Evolutionary conservation across 2,113 vertebrate genomes (phyloP), one percentile per base, ranked within the genome.

Genomic region (Sinocyclocheilus grahami): DNA sequence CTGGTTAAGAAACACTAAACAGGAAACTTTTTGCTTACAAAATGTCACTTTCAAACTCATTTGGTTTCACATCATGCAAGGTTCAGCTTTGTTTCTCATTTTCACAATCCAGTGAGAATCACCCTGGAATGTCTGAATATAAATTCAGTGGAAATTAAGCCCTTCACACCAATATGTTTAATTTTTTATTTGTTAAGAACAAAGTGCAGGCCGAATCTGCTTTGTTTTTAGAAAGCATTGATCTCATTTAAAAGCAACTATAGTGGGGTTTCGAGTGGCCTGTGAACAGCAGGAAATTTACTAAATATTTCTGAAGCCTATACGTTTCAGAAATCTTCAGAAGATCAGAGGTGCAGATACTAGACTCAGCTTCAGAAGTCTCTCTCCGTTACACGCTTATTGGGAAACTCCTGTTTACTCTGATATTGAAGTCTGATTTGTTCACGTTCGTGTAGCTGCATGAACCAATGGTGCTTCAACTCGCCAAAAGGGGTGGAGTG

Each of bases 181-280:
- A 5, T 78, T 20, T 11, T 33, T 78, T 6, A 62, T 62, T 22
- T 62, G 39, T 75, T 78, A 78, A 78, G 76, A 78, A 78, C 76
- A 78, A 78, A 78, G 77, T 10, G 3, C 30, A 60, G 53, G 14
- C 5, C 11, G 20, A 39, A n/a, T 79, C 53, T 60, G 77, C 53
- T 78, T 39, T 79, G 30, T 13, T 79, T 60, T 79, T 72, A 13
- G 16, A 60, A 60, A 11, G 53, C 30, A 39, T 60, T 79, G 77
- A 37, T 79, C 77, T 58, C 9, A 58, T 78, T 78, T 37, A 18
- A 58, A 39, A 13, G 55, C 18, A 60, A n/a, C 51, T 22, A 33
- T 33, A 5, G 74, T 77, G 46, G 27, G 27, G 53, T n/a, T 78
- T 60, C 2, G 12, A 79, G 20, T 79, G 53, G 77, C 30, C 53